Evolutionary conservation across 2,113 vertebrate genomes (phyloP), one percentile per base, ranked within the genome.

Genomic region (Holacanthus passer): DNA sequence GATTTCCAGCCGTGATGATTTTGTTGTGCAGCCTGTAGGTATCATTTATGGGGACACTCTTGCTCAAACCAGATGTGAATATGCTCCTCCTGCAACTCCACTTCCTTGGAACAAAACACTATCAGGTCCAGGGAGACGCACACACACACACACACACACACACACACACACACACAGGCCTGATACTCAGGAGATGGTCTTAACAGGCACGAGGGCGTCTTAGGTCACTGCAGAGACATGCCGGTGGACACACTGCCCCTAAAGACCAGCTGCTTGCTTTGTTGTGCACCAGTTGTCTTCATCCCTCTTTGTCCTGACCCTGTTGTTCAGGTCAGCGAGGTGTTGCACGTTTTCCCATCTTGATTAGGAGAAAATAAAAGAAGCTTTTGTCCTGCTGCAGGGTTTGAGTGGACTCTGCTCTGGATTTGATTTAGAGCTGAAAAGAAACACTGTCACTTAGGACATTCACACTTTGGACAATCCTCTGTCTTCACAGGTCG

Each of bases 31-130:
- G 37, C 45, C 72, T 52, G 66, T 27, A 32, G 41, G 65, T 45
- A 60, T 69, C 60, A 74, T 82, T 82, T 83, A 67, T 72, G 27
- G 37, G 76, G 73, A 79, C 73, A 31, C 62, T 65, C 27, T 32
- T 71, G 45, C 32, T 88, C 69, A 93, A 87, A 91, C 87, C 93
- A 93, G 91, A 92, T 93, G 92, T 87, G 84, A 85, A 85, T 83
- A 53, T 65, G 82, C 70, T 91, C 86, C 63, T 87, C 66, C 77
- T 77, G 79, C 82, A 68, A 69, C 79, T 87, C 65, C 70, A 85
- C 66, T 80, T 88, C 52, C 41, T 69, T 70, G 79, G 86, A 88
- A 85, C 76, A 79, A 86, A 93, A 90, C 80, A 75, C 84, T 72
- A 76, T 71, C 79, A 67, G 76, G 74, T 89, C 75, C 73, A 22